Base-by-base conservation (phyloP, 2,888 invertebrate species). In the Athalia circularis region DNA sequence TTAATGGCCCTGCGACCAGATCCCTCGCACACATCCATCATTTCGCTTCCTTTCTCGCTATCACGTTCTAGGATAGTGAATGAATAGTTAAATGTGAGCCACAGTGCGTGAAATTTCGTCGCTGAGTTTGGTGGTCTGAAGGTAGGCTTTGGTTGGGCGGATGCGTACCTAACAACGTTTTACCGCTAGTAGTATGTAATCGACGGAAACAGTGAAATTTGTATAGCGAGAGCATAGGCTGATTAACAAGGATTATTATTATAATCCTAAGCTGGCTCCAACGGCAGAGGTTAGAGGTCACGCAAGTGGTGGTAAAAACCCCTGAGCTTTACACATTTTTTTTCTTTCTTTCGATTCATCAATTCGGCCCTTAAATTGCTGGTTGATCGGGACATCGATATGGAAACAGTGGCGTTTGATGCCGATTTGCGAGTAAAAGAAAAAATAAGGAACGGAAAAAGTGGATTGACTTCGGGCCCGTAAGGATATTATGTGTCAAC, bases 151-250 rank as follows among this genome's bases (percentile, higher is more conserved):
- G 29, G 29, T 15, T 48, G 65, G 48, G 48, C 48, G 65, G 65
- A 65, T 65, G 48, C 48, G 13, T 48, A 48, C 65, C 15, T 48
- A 13, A 48, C 65, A 48, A 48, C 48, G 48, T 65, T 65, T 9
- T 48, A 48, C 48, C 65, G 29, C 29, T 65, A 48, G 48, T 65
- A 48, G 48, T 65, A 48, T 48, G 29, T 65, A 65, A 65, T 65
- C 65, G 65, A 52, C 43, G 68, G 68, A 68, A 68, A 68, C 54
- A 50, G 52, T 68, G 43, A 68, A 68, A 68, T 68, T 68, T 68
- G 68, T 68, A 68, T 68, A 43, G 11, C 68, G 48, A 52, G 52
- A 54, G 54, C 50, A 68, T 15, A 52, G 68, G 29, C 68, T 68
- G 52, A 43, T 68, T 68, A 54, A 52, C 50, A 29, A 68, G 29